A percentile compares a stretch with the other conserved stretches of the same genome.
Evolutionary conservation across 2,888 invertebrate species (phyloP).

Genomic region (Agonopterix subpropinquella): DNA sequence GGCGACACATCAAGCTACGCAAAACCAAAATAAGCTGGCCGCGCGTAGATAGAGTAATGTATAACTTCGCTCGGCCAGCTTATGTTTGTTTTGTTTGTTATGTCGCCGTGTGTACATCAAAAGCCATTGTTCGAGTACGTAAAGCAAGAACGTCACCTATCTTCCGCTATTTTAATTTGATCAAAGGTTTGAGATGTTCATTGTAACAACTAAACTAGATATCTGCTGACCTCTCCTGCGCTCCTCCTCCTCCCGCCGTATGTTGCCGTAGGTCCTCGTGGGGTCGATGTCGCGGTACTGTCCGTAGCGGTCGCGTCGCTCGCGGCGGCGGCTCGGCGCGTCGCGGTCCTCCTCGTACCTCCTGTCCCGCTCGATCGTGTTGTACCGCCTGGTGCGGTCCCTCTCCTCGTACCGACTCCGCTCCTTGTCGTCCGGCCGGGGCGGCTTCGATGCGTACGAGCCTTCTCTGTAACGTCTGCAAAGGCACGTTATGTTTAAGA

Average conservation of each 20-base stretch:
- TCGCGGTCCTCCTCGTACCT: conserved; percentile 39
- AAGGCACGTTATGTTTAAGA: not conserved
- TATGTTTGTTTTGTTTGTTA: no score
- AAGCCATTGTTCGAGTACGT: no score
- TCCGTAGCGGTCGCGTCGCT: conserved; percentile 31
- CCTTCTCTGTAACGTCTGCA: conserved; percentile 68
- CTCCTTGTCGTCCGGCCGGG: conserved; percentile 56
- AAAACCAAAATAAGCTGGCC: no score
- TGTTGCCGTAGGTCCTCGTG: conserved; percentile 41
- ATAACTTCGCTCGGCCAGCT: no score
- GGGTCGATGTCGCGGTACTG: conserved; percentile 60
- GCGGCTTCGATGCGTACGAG: conserved; percentile 60
- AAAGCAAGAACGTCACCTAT: no score
- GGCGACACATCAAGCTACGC: no score
- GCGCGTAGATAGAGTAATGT: no score
- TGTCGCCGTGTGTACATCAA: no score
- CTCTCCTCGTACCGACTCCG: conserved; percentile 39
- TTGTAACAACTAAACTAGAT: no score
- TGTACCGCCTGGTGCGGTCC: conserved; percentile 38
- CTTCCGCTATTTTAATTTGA: no score
- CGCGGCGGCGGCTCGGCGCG: conserved; percentile 25
- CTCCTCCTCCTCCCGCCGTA: conserved; percentile 44
- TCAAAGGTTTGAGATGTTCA: no score
- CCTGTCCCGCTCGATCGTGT: conserved; percentile 48
- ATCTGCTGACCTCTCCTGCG: conserved; percentile 44